A percentile compares a stretch with the other conserved stretches of the same genome.
These are phyloP conservation scores for Eleutherodactylus coqui DNA, from an alignment of 2,797 vertebrate genomes.

Conservation along the genomic window DNA sequence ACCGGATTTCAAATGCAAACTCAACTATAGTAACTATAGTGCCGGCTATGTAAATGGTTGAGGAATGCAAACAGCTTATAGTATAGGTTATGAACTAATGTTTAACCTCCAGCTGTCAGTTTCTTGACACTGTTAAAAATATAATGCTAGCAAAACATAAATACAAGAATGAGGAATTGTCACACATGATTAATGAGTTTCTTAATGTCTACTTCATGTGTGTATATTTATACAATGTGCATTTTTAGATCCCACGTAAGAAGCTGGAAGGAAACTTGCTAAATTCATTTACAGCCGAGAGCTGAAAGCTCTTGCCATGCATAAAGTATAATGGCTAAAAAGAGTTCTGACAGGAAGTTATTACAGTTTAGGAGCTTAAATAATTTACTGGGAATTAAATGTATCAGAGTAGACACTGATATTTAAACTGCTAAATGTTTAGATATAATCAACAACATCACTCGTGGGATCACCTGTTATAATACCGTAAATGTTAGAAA, in stretches of 20 bases:
- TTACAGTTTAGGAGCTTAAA: background rate
- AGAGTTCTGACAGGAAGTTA: background rate
- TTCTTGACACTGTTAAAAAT: conserved; percentile 59
- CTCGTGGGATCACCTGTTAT: conserved; percentile 3
- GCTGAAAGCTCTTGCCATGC: background rate
- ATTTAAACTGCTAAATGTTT: background rate
- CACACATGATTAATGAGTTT: conserved; percentile 60
- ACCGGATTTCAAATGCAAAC: background rate
- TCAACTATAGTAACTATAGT: background rate
- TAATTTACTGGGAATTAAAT: background rate
- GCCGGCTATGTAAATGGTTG: conserved; percentile 18
- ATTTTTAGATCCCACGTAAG: conserved; percentile 56
- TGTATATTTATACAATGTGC: conserved; percentile 56
- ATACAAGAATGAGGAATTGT: conserved; percentile 47
- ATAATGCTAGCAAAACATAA: conserved; percentile 58
- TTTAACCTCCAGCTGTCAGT: conserved; percentile 59
- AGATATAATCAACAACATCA: background rate
- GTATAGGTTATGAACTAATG: conserved; percentile 50
- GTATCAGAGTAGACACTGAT: background rate
- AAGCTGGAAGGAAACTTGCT: conserved; percentile 24
- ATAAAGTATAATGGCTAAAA: background rate
- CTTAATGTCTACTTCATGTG: conserved; percentile 54
- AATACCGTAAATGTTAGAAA: background rate
- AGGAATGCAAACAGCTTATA: conserved; percentile 49
- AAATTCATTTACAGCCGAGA: background rate